Base-by-base conservation (phyloP, 2,888 invertebrate species). In the Salticus scenicus region DNA sequence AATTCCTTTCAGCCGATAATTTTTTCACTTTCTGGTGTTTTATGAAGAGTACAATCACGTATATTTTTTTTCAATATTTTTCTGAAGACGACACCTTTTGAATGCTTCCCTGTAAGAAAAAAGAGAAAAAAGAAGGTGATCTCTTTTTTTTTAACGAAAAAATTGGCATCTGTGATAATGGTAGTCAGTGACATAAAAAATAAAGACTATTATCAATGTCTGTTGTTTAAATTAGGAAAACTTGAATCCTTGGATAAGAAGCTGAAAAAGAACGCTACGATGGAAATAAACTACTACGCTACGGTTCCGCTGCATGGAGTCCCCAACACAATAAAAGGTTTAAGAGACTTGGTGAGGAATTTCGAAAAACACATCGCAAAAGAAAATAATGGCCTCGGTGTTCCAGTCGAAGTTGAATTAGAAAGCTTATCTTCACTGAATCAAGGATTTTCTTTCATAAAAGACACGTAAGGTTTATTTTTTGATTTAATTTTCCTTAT, bases 231-330 rank as follows among this genome's bases (percentile, higher is more conserved):
- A 66, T 0, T 7, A 87, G 82, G 78, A 8, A 73, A 73, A 24
- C 47, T 87, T 10, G 82, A 87, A n/a, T 27, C 51, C 2, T 17
- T 87, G 17, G 79, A 87, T 10, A 37, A 78, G 30, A 31, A 83
- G 17, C 42, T 87, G 24, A 30, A 75, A 4, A 28, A 37, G 24
- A 79, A 72, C 2, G 87, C 87, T 0, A 70, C 51, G 0, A 75
- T 83, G 83, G 83, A 87, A 27, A 79, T 87, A 8, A 70, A 47
- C 20, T 87, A 87, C 27, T 87, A 73, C 30, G 87, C 87, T 2
- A 83, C 83, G 20, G 87, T 87, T 1, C 87, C 87, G 7, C 51
- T 87, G 24, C 76, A 75, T 33, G 78, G 83, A 12, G 71, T 83
- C 27, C 75, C 87, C 0, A 66, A 87, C 30, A 87, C 33, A 17